phyloP scores from a whole-genome alignment of 2,113 vertebrate species.

The Eptesicus fuscus region DNA sequence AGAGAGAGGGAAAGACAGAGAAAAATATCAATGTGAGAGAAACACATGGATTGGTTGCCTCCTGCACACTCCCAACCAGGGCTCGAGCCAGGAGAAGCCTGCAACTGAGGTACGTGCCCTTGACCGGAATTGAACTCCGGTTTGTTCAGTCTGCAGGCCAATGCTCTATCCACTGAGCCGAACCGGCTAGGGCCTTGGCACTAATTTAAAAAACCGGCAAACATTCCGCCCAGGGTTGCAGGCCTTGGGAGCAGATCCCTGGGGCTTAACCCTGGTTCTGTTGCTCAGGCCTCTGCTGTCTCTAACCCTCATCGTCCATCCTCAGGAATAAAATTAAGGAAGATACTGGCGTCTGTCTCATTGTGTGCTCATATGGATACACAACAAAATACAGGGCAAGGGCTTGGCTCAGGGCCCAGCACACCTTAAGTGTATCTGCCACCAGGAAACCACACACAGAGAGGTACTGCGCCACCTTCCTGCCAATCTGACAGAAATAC shows the following conservation, averaged over 20 bases:
- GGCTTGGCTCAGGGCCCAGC: background rate
- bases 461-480: rapidly evolving
- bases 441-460: background rate
- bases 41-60: too few relatives aligned
- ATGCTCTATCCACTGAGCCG: too few relatives aligned
- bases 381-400: background rate
- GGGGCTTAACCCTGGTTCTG: background rate
- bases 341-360: background rate
- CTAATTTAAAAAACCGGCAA: background rate
- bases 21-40: too few relatives aligned
- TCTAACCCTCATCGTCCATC: background rate
- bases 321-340: background rate
- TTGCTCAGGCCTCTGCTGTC: background rate
- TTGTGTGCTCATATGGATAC: background rate
- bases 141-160: too few relatives aligned
- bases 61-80: too few relatives aligned
- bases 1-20: too few relatives aligned
- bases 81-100: too few relatives aligned
- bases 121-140: too few relatives aligned
- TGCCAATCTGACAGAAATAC: too few relatives aligned
- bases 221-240: background rate
- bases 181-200: background rate
- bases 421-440: background rate
- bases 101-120: too few relatives aligned
- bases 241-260: background rate